These are phyloP conservation scores for Anolis apletophallus DNA, from an alignment of 2,797 vertebrate genomes.

Conservation along the genomic window DNA sequence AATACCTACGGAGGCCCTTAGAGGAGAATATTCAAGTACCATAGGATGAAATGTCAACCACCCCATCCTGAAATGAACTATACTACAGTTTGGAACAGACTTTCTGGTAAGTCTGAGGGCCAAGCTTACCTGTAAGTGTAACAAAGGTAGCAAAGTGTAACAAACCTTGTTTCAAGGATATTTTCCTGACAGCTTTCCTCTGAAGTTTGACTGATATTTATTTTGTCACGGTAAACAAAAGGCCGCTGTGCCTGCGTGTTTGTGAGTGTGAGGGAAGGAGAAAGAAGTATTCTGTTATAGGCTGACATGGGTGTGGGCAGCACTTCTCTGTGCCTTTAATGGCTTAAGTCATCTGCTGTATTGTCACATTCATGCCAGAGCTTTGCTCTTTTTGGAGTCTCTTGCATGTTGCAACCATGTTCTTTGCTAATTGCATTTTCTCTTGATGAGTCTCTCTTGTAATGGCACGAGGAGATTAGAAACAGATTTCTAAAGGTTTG, in stretches of 20 bases:
- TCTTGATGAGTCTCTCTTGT: slow-evolving; percentile 48
- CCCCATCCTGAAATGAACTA: too few species aligned
- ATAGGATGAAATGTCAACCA: too few species aligned
- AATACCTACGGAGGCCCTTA: too few species aligned
- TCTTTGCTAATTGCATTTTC: slow-evolving; percentile 41
- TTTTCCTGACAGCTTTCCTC: neutral
- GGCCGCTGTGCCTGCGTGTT: neutral
- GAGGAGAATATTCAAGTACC: too few species aligned
- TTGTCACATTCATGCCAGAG: neutral
- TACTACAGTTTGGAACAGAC: too few species aligned
- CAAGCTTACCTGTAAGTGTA: neutral
- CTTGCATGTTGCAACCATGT: slow-evolving; percentile 20
- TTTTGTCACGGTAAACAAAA: neutral
- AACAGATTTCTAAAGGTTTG: slow-evolving; percentile 24
- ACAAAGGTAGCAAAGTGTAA: neutral
- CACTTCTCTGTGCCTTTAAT: neutral
- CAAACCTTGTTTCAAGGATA: neutral
- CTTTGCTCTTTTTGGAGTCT: neutral
- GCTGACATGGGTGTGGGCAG: neutral
- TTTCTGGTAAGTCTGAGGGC: too few species aligned
- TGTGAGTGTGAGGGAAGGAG: neutral
- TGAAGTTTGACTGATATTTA: neutral
- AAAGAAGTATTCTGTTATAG: neutral
- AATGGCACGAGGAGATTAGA: slow-evolving; percentile 34
- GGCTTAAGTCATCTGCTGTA: neutral